These are phyloP conservation scores for Ophioninae sp. DNA, from an alignment of 2,888 invertebrate species.

Conservation along the genomic window DNA sequence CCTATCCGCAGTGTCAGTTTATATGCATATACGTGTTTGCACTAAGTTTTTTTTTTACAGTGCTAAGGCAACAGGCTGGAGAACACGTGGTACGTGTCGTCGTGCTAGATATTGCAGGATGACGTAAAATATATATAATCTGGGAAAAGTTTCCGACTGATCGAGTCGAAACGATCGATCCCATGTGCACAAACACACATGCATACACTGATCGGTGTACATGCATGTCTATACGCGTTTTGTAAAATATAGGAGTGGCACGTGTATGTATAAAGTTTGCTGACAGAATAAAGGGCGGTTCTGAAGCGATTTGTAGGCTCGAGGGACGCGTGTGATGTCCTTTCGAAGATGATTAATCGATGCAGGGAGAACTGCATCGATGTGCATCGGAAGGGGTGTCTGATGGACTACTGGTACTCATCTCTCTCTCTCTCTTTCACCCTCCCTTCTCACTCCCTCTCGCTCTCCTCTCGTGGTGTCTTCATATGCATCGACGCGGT, in stretches of 20 bases:
- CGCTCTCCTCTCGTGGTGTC: conserved; percentile 28
- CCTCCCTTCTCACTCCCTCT: neutral
- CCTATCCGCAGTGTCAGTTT: neutral
- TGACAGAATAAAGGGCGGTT: neutral
- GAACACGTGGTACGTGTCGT: conserved; percentile 51
- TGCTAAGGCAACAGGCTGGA: conserved; percentile 58
- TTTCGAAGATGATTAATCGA: conserved; percentile 6
- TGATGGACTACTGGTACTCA: conserved; percentile 30
- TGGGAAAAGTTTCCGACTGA: conserved; percentile 55
- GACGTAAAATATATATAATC: conserved; percentile 57
- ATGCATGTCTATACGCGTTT: neutral
- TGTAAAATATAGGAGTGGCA: conserved; percentile 8
- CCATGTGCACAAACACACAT: conserved; percentile 16
- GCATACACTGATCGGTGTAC: neutral
- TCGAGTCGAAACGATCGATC: conserved; percentile 56
- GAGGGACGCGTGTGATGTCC: neutral
- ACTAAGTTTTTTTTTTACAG: conserved; percentile 3
- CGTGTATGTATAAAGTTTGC: conserved; percentile 4
- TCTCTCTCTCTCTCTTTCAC: neutral
- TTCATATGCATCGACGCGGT: conserved; percentile 58
- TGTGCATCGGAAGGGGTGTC: conserved; percentile 51
- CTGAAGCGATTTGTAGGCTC: neutral
- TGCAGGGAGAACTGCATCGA: conserved; percentile 40
- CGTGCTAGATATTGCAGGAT: conserved; percentile 36
- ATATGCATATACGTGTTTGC: neutral